Evolutionary conservation across 2,797 vertebrate species (phyloP).

Genomic region (Schizopygopsis malacanthus): DNA sequence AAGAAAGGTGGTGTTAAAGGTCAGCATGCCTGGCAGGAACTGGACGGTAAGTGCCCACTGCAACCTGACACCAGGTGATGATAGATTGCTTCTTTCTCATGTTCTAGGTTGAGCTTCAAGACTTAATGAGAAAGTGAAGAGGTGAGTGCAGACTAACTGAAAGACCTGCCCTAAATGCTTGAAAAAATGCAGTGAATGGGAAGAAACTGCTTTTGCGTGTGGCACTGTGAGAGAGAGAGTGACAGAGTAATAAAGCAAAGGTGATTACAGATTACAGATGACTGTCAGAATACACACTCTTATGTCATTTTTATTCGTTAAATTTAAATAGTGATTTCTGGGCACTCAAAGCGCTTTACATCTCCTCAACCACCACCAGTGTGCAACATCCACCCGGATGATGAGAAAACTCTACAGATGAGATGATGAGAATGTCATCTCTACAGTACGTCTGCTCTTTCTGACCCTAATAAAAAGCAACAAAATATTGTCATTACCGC

Average conservation of each 20-base stretch:
- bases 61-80: constrained; percentile 47
- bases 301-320: neutral
- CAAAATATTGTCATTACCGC: neutral
- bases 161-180: constrained; percentile 25
- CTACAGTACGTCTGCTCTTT: neutral
- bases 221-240: neutral
- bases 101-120: constrained; percentile 35
- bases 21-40: constrained; percentile 50
- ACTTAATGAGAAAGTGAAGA: constrained; percentile 57
- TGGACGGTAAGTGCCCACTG: constrained; percentile 35
- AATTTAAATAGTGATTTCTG: too few species aligned
- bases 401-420: too few species aligned
- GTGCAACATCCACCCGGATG: too few species aligned
- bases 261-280: too few species aligned
- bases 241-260: constrained; percentile 23
- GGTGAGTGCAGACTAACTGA: constrained; percentile 43
- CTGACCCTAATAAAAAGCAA: neutral
- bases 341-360: too few species aligned
- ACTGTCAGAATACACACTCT: constrained; percentile 1
- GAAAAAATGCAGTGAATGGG: neutral
- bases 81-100: constrained; percentile 35
- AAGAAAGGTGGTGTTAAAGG: constrained; percentile 44
- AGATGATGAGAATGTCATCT: neutral
- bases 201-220: constrained; percentile 12
- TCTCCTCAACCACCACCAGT: too few species aligned